A percentile compares a stretch with the other conserved stretches of the same genome.
Evolutionary conservation across 2,888 invertebrate species (phyloP).

Genomic region (Nineta flava): DNA sequence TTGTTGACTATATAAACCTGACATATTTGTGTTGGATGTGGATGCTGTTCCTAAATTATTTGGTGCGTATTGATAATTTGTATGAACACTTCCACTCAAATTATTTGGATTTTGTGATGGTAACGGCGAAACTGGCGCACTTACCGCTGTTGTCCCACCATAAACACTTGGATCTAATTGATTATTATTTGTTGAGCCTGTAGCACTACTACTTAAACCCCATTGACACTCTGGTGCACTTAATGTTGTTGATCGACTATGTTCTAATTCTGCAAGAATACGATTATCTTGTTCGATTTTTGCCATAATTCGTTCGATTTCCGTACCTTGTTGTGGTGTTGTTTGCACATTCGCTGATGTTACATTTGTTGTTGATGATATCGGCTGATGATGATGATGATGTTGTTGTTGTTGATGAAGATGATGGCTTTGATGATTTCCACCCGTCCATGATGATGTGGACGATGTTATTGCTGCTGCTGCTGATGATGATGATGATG

Average conservation of each 20-base stretch:
- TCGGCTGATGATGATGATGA: slow-evolving; percentile 1
- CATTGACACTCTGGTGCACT: slow-evolving; percentile 25
- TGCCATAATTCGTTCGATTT: slow-evolving; percentile 88
- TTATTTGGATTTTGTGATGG: background rate
- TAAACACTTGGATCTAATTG: background rate
- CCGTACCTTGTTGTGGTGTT: slow-evolving; percentile 33
- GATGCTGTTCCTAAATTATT: background rate
- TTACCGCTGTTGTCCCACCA: slow-evolving; percentile 4
- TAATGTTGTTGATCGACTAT: slow-evolving; percentile 55
- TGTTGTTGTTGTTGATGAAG: slow-evolving; percentile 16
- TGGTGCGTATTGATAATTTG: slow-evolving; percentile 1
- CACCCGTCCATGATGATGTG: slow-evolving; percentile 24
- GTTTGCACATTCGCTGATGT: slow-evolving; percentile 14
- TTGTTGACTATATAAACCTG: slow-evolving; percentile 4
- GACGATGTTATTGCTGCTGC: background rate
- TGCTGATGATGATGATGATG: background rate
- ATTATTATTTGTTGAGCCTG: background rate
- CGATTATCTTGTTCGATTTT: slow-evolving; percentile 85
- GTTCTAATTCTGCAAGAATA: slow-evolving; percentile 79
- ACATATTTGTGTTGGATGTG: background rate
- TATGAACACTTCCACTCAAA: background rate
- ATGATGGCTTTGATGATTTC: slow-evolving; percentile 3
- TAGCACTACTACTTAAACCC: slow-evolving; percentile 2
- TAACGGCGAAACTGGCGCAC: slow-evolving; percentile 6
- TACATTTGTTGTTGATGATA: slow-evolving; percentile 17